Percentiles rank a stretch among this genome's conserved stretches.
Evolutionary conservation across 2,797 vertebrate genomes (phyloP).

Genomic region (Pangasius sanitwongsei): DNA sequence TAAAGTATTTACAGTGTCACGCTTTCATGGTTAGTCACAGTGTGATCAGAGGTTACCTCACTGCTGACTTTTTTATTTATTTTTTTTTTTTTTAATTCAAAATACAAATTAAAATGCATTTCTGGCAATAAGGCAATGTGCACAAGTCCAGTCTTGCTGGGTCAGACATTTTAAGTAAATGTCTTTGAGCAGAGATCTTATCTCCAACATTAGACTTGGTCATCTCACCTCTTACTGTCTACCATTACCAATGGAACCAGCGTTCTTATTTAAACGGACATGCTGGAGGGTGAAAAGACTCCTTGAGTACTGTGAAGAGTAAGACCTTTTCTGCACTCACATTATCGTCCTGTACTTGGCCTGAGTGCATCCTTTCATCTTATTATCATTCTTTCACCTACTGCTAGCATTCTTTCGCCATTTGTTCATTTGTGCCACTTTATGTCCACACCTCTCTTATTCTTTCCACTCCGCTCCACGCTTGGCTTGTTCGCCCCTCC

Average conservation of each 20-base stretch:
- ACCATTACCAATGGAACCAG: not conserved
- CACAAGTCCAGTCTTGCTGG: not conserved
- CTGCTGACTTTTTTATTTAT: not conserved
- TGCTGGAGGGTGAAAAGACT: not conserved
- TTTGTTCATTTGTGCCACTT: conserved; percentile 52
- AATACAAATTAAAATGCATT: not conserved
- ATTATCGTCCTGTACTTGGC: not conserved
- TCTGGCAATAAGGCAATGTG: not conserved
- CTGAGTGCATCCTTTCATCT: not conserved
- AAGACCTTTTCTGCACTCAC: not conserved
- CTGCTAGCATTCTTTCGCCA: conserved; percentile 36
- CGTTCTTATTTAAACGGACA: not conserved
- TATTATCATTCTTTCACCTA: not conserved
- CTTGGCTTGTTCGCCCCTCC: conserved; percentile 51
- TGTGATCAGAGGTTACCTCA: not conserved
- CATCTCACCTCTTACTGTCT: not conserved
- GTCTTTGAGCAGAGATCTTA: not conserved
- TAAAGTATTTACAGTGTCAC: not conserved
- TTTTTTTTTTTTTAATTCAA: too few species aligned
- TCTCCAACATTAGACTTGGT: not conserved
- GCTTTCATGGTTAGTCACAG: not conserved
- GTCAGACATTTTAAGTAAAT: not conserved
- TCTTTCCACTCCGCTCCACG: conserved; percentile 31
- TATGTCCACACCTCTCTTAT: conserved; percentile 25
- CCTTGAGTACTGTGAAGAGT: not conserved